A percentile compares a stretch with the other conserved stretches of the same genome.
phyloP scores from a whole-genome alignment of 2,888 invertebrate species.

The Synanthedon tipuliformis region DNA sequence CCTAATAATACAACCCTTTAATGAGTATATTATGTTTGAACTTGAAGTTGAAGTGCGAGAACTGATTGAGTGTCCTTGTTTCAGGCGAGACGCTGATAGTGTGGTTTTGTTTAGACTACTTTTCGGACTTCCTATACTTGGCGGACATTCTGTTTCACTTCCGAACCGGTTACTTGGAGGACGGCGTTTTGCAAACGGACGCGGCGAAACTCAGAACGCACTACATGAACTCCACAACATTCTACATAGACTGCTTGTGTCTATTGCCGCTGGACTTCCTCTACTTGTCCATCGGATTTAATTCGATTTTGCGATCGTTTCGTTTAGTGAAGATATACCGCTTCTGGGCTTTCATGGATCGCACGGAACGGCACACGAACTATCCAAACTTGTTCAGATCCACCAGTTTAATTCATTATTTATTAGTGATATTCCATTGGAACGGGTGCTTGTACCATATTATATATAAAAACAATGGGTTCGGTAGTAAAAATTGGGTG shows the following conservation, averaged over 20 bases:
- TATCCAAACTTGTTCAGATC: conserved; percentile 97
- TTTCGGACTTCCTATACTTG: conserved; percentile 95
- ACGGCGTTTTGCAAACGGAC: conserved; percentile 97
- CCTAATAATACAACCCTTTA: no score
- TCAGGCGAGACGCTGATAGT: conserved; percentile 86
- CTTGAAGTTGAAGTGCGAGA: neutral
- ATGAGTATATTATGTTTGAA: no score
- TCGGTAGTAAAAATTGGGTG: conserved; percentile 94
- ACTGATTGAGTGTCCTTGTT: conserved; percentile 31
- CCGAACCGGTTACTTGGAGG: conserved; percentile 96
- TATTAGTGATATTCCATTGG: conserved; percentile 99
- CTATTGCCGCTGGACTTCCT: conserved; percentile 97
- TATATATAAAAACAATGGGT: conserved; percentile 94
- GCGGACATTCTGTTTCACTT: conserved; percentile 98
- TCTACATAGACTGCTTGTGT: conserved; percentile 99
- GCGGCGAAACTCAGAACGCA: conserved; percentile 92
- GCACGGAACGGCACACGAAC: conserved; percentile 98
- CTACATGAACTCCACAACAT: conserved; percentile 97
- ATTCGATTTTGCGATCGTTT: conserved; percentile 95
- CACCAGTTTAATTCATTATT: conserved; percentile 92
- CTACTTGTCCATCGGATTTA: conserved; percentile 96
- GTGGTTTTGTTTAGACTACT: conserved; percentile 98
- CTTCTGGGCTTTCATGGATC: conserved; percentile 98
- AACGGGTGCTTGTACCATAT: conserved; percentile 99
- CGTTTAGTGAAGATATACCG: conserved; percentile 97